A percentile compares a stretch with the other conserved stretches of the same genome.
Conservation (phyloP, 2,888 invertebrate species). For the Drosophila ustulata region DNA sequence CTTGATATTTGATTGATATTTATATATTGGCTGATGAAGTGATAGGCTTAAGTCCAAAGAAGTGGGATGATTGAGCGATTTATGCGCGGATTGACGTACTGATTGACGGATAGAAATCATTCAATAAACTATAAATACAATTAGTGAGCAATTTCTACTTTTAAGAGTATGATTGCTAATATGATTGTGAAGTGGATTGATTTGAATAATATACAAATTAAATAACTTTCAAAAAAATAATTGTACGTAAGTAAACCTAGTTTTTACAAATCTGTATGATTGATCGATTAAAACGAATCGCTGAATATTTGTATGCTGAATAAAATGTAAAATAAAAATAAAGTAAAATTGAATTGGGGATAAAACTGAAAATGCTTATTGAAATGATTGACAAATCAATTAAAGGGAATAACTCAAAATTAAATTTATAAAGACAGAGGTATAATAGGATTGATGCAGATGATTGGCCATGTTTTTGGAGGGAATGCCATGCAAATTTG, state of each 20-base stretch:
- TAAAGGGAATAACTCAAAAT: background rate
- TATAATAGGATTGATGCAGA: background rate
- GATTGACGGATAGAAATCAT: background rate
- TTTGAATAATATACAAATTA: background rate
- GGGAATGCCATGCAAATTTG: background rate
- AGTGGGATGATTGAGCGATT: too few relatives aligned
- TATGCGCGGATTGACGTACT: background rate
- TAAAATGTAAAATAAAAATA: background rate
- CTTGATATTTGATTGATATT: background rate
- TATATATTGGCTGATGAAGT: background rate
- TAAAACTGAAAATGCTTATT: too few relatives aligned
- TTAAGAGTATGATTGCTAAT: background rate
- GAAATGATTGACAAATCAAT: background rate
- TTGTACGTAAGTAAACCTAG: background rate
- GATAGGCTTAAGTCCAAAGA: too few relatives aligned
- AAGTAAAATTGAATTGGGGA: background rate
- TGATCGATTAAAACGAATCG: background rate
- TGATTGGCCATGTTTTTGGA: too few relatives aligned
- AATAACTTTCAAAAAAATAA: background rate
- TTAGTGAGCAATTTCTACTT: background rate
- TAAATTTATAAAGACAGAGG: background rate
- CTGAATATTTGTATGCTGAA: too few relatives aligned
- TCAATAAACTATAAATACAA: too few relatives aligned
- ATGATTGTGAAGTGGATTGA: slow-evolving; percentile 10
- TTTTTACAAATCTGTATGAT: background rate